A percentile compares a stretch with the other conserved stretches of the same genome.
These are phyloP conservation scores for Crenuchus spilurus DNA, from an alignment of 2,797 vertebrate species.

Conservation along the genomic window DNA sequence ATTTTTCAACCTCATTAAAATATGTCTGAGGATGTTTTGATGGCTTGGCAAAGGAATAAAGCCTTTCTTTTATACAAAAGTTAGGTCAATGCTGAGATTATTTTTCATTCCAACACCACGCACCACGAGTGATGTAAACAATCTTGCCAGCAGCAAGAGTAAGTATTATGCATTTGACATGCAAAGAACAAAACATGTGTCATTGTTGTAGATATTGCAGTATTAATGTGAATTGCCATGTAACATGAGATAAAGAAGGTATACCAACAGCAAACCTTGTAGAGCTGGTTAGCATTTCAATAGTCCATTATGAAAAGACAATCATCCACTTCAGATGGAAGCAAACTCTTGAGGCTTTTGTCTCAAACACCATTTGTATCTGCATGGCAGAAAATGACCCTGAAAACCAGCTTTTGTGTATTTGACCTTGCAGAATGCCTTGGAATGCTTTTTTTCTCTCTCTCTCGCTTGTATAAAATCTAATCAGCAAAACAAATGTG, in stretches of 20 bases:
- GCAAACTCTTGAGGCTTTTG: conserved; percentile 13
- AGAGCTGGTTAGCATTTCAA: conserved; percentile 58
- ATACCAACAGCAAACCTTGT: background rate
- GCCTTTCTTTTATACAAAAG: background rate
- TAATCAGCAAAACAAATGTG: conserved; percentile 29
- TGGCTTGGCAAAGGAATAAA: background rate
- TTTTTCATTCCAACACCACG: background rate
- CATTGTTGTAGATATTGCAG: background rate
- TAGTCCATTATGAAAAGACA: conserved; percentile 13
- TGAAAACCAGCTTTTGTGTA: conserved; percentile 3
- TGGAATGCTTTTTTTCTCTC: background rate
- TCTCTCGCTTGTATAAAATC: conserved; percentile 14
- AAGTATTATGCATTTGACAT: background rate
- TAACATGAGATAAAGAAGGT: background rate
- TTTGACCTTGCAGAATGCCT: conserved; percentile 25
- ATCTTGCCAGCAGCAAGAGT: background rate
- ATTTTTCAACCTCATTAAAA: background rate
- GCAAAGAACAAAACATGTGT: background rate
- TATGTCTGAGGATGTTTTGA: background rate
- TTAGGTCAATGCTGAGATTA: background rate
- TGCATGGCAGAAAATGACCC: conserved; percentile 8
- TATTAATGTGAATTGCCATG: background rate
- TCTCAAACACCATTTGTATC: conserved; percentile 8
- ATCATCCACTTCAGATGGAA: conserved; percentile 19
- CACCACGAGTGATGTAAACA: background rate